phyloP scores from a whole-genome alignment of 2,113 vertebrate genomes.

The Scomber japonicus region DNA sequence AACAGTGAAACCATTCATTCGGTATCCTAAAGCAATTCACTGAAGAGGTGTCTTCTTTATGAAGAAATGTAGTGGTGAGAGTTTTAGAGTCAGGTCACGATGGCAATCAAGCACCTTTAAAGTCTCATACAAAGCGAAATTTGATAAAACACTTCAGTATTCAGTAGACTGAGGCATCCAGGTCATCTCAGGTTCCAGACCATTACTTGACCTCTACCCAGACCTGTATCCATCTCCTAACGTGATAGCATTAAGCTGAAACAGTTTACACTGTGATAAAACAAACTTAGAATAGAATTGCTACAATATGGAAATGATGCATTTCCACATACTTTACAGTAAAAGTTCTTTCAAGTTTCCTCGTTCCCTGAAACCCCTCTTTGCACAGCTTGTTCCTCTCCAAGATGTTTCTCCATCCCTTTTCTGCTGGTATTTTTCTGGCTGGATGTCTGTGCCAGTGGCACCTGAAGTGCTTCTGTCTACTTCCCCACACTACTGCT shows the following conservation, averaged over 20 bases:
- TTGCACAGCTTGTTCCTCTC: neutral
- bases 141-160: neutral
- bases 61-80: conserved; percentile 12
- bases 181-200: conserved; percentile 50
- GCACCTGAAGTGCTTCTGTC: conserved; percentile 6
- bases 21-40: neutral
- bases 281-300: conserved; percentile 26
- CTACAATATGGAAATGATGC: conserved; percentile 46
- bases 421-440: neutral
- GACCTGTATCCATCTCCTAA: conserved; percentile 4
- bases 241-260: neutral
- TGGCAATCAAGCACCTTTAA: conserved; percentile 18
- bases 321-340: conserved; percentile 37
- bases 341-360: conserved; percentile 12
- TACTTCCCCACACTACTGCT: conserved; percentile 67
- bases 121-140: conserved; percentile 9
- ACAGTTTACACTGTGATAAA: conserved; percentile 11
- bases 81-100: conserved; percentile 12
- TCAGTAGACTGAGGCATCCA: neutral
- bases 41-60: neutral
- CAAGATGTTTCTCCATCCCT: neutral
- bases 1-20: neutral
- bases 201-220: conserved; percentile 22
- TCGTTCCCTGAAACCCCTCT: neutral
- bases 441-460: neutral